These are phyloP conservation scores for Leucoraja ocellata DNA, from an alignment of 2,797 vertebrate genomes.

Conservation along the genomic window DNA sequence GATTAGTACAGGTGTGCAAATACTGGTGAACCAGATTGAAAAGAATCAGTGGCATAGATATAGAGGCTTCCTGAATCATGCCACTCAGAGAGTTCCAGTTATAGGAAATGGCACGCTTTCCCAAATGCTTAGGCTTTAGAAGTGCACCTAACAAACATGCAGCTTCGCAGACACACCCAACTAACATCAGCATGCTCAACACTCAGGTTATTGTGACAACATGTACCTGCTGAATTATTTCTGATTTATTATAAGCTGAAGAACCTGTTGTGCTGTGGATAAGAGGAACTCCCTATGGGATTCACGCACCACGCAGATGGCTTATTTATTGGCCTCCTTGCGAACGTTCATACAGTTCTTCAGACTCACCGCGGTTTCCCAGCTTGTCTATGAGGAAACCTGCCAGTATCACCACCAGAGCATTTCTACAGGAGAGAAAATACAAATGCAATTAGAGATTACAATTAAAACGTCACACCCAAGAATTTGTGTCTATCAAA, in stretches of 20 bases:
- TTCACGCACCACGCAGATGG: no score
- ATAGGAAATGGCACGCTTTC: background rate
- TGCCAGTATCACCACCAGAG: slow-evolving; percentile 68
- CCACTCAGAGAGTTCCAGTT: background rate
- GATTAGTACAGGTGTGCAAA: no score
- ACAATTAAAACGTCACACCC: background rate
- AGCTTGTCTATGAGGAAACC: slow-evolving; percentile 75
- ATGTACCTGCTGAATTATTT: background rate
- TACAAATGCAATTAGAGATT: slow-evolving; percentile 5
- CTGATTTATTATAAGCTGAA: background rate
- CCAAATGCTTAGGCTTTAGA: background rate
- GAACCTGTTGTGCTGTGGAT: background rate
- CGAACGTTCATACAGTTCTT: background rate
- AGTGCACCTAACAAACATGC: background rate
- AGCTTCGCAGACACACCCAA: background rate
- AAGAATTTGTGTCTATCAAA: background rate
- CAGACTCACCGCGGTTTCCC: slow-evolving; percentile 68
- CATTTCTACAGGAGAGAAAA: slow-evolving; percentile 59
- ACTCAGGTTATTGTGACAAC: background rate
- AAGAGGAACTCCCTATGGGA: background rate
- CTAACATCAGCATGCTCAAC: background rate
- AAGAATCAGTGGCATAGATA: background rate
- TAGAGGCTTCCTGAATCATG: background rate
- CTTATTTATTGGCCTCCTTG: no score
- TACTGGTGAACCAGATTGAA: background rate